A percentile compares a stretch with the other conserved stretches of the same genome.
These are phyloP conservation scores for Oedothorax gibbosus DNA, from an alignment of 1,140 invertebrate species.

Conservation along the genomic window DNA sequence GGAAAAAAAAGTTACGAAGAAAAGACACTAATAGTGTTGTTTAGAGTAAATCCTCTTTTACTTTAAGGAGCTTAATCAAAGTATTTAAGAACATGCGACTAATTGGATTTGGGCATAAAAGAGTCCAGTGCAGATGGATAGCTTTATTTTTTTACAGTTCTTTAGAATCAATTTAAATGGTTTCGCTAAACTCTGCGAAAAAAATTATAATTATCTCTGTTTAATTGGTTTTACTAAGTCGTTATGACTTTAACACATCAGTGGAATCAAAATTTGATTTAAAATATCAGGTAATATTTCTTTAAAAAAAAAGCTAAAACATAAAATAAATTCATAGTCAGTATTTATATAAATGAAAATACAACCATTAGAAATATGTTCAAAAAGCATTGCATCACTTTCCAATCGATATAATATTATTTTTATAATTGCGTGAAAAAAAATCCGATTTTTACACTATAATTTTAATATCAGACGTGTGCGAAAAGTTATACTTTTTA, in stretches of 20 bases:
- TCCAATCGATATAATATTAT: no score
- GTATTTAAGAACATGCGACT: slow-evolving; percentile 8
- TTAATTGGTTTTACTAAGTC: not conserved
- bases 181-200: not conserved
- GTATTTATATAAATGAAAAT: no score
- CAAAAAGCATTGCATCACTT: no score
- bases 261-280: not conserved
- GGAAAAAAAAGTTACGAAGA: not conserved
- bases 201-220: not conserved
- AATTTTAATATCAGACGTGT: no score
- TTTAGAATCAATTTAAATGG: not conserved
- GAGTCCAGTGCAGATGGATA: not conserved
- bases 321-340: no score
- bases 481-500: no score
- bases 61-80: slow-evolving; percentile 42
- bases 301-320: no score
- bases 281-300: no score
- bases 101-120: slow-evolving; percentile 16
- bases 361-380: no score
- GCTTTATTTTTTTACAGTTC: not conserved
- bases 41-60: slow-evolving; percentile 42
- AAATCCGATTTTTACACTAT: no score
- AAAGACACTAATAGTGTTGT: slow-evolving; percentile 20
- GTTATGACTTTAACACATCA: not conserved
- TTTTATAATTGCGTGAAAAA: no score